Percentiles rank a stretch among this genome's conserved stretches.
Conservation (phyloP, 1,140 invertebrate genomes). For the Hyphantria cunea region DNA sequence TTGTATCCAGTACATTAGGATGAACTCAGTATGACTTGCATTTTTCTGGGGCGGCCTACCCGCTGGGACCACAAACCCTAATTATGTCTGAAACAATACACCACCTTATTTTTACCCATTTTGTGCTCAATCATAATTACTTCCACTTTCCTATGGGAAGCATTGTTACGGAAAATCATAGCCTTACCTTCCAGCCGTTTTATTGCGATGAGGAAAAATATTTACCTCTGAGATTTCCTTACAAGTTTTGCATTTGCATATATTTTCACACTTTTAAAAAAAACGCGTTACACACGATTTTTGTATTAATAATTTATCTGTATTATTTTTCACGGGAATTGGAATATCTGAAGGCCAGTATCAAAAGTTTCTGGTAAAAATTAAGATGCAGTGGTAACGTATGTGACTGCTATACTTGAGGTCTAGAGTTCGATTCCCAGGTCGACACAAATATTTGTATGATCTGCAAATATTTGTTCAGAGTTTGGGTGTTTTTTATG, state of each 20-base stretch:
- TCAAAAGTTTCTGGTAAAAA: no score
- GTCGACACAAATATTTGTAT: no score
- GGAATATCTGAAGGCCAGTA: no score
- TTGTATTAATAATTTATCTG: no score
- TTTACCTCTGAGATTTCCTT: constrained; percentile 36
- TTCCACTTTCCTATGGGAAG: constrained; percentile 55
- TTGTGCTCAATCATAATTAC: constrained; percentile 79
- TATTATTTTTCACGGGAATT: no score
- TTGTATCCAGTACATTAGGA: background rate
- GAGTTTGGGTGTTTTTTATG: no score
- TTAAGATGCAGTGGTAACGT: no score
- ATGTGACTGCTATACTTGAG: no score
- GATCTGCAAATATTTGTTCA: no score
- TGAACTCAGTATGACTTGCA: constrained; percentile 57
- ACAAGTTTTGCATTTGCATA: background rate
- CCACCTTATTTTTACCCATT: constrained; percentile 75
- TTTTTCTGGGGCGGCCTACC: constrained; percentile 40
- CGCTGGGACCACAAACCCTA: constrained; percentile 74
- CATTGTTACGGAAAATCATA: constrained; percentile 64
- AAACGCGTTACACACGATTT: no score
- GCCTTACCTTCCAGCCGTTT: constrained; percentile 42
- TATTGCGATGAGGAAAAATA: constrained; percentile 40
- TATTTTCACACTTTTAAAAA: background rate
- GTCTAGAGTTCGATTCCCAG: no score
- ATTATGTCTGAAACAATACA: constrained; percentile 76